phyloP scores from a whole-genome alignment of 2,797 vertebrate genomes.

The Alectoris magna region DNA sequence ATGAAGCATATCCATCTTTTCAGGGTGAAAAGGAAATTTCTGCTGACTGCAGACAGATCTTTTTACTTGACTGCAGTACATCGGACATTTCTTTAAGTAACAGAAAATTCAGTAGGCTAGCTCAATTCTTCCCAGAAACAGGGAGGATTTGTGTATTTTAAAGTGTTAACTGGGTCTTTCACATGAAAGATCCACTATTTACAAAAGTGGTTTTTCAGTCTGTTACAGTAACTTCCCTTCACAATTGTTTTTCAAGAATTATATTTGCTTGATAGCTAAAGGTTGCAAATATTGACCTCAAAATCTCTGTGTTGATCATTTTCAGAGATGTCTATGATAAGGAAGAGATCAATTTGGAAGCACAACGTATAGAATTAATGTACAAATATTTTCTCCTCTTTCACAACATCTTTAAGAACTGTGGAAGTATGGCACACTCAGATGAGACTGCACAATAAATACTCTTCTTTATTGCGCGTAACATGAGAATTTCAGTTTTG shows the following conservation, averaged over 20 bases:
- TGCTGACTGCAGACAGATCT: background rate
- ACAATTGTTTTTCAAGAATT: background rate
- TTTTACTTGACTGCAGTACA: background rate
- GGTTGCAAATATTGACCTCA: background rate
- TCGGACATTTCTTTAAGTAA: constrained; percentile 4
- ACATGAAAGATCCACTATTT: background rate
- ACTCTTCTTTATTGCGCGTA: background rate
- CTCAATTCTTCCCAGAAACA: background rate
- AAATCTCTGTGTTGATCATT: background rate
- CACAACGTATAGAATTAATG: background rate
- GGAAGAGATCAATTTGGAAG: background rate
- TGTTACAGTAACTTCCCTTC: background rate
- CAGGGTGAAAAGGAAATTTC: constrained; percentile 18
- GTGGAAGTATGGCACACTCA: background rate
- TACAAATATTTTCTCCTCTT: background rate
- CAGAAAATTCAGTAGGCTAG: background rate
- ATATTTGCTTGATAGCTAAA: background rate
- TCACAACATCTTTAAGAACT: background rate
- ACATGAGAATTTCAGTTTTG: background rate
- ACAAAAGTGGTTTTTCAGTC: background rate
- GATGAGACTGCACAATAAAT: background rate
- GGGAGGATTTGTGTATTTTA: background rate
- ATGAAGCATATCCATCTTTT: background rate
- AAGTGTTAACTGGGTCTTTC: background rate
- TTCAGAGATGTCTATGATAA: background rate